These are phyloP conservation scores for Dasypus novemcinctus DNA, from an alignment of 2,113 vertebrate genomes.

Conservation along the genomic window DNA sequence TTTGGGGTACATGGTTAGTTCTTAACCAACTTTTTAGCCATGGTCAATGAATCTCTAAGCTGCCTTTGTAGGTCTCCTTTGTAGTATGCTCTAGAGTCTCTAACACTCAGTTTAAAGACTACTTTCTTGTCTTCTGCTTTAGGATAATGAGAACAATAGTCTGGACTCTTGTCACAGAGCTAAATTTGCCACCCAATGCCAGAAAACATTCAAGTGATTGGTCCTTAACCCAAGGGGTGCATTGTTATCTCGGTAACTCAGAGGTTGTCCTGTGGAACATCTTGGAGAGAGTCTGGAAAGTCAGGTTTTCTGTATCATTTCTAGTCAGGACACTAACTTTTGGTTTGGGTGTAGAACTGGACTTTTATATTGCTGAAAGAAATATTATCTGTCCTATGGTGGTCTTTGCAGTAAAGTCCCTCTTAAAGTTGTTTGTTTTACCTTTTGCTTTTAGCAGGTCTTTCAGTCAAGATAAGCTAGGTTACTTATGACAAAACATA, in stretches of 20 bases:
- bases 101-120: background rate
- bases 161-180: background rate
- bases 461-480: background rate
- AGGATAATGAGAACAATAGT: background rate
- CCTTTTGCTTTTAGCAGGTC: background rate
- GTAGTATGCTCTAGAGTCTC: background rate
- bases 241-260: background rate
- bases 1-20: background rate
- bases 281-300: background rate
- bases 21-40: background rate
- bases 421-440: background rate
- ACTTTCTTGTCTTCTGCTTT: background rate
- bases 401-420: background rate
- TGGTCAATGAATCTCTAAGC: too few species aligned
- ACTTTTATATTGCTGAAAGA: background rate
- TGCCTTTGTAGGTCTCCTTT: background rate
- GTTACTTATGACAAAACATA: background rate
- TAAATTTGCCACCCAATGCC: background rate
- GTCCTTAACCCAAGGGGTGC: background rate
- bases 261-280: background rate
- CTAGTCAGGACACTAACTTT: background rate
- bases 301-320: background rate
- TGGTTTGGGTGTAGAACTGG: background rate
- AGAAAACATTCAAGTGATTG: background rate
- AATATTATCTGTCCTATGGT: too few species aligned